These are phyloP conservation scores for Heliocidaris tuberculata DNA, from an alignment of 35 echinoderm and acorn worm species.

Conservation along the genomic window DNA sequence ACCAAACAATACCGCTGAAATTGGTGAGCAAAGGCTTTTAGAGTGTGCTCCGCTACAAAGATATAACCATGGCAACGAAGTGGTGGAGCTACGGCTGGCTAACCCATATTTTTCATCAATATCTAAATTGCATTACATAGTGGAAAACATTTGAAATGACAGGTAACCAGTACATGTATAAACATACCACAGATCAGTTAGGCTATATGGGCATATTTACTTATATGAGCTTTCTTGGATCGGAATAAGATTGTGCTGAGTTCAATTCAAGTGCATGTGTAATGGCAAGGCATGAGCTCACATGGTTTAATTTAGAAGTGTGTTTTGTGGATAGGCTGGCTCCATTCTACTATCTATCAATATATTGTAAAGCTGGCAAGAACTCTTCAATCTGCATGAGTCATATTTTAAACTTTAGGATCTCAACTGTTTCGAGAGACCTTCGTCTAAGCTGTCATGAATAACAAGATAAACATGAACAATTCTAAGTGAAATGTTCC, in stretches of 20 bases:
- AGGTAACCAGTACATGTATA: background rate
- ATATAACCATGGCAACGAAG: background rate
- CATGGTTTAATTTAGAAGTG: background rate
- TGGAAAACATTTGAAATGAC: background rate
- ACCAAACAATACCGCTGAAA: background rate
- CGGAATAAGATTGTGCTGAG: background rate
- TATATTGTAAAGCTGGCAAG: too few relatives aligned
- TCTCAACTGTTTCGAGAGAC: too few relatives aligned
- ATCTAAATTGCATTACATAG: background rate
- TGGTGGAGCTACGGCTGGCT: background rate
- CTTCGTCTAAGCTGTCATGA: too few relatives aligned
- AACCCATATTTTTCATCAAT: constrained; percentile 12
- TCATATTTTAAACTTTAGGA: too few relatives aligned
- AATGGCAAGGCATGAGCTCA: background rate
- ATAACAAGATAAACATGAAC: too few relatives aligned
- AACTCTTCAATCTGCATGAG: too few relatives aligned
- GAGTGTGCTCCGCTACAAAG: background rate
- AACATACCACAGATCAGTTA: background rate
- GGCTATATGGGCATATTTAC: background rate
- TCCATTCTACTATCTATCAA: background rate
- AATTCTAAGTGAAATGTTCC: too few relatives aligned
- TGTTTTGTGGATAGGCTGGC: background rate
- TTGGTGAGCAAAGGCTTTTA: background rate
- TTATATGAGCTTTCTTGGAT: background rate
- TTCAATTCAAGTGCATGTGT: background rate